These are phyloP conservation scores for Yponomeuta sedellus DNA, from an alignment of 2,888 invertebrate genomes.

Conservation along the genomic window DNA sequence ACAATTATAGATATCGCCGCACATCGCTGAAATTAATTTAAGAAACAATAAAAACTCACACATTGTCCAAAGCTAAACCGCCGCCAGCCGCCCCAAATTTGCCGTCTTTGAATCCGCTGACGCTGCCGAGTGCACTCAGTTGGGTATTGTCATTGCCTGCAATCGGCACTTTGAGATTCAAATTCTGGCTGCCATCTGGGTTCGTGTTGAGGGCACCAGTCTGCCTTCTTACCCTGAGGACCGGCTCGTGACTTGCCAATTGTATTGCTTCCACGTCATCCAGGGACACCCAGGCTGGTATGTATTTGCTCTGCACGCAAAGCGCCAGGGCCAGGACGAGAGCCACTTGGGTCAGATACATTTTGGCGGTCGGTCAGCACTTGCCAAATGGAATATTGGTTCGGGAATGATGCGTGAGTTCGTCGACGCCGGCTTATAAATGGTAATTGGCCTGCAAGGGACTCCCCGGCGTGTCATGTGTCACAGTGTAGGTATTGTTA, in stretches of 20 bases:
- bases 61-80: conserved; percentile 41
- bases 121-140: conserved; percentile 36
- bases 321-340: neutral
- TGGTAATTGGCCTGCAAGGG: too few relatives aligned
- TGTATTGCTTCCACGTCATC: neutral
- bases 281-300: neutral
- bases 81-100: conserved; percentile 28
- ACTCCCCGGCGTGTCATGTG: too few relatives aligned
- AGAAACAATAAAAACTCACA: conserved; percentile 31
- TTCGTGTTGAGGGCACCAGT: conserved; percentile 15
- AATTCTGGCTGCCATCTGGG: conserved; percentile 28
- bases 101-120: neutral
- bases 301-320: neutral
- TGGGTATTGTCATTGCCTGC: conserved; percentile 30
- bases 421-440: too few relatives aligned
- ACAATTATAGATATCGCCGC: too few relatives aligned
- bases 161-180: conserved; percentile 33
- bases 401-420: too few relatives aligned
- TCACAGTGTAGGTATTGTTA: too few relatives aligned
- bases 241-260: neutral
- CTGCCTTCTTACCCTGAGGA: neutral
- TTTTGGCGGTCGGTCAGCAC: neutral
- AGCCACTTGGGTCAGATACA: neutral
- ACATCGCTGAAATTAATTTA: too few relatives aligned
- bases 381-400: too few relatives aligned